These are phyloP conservation scores for Tigriopus japonicus DNA, from an alignment of 1,140 invertebrate genomes.

Conservation along the genomic window DNA sequence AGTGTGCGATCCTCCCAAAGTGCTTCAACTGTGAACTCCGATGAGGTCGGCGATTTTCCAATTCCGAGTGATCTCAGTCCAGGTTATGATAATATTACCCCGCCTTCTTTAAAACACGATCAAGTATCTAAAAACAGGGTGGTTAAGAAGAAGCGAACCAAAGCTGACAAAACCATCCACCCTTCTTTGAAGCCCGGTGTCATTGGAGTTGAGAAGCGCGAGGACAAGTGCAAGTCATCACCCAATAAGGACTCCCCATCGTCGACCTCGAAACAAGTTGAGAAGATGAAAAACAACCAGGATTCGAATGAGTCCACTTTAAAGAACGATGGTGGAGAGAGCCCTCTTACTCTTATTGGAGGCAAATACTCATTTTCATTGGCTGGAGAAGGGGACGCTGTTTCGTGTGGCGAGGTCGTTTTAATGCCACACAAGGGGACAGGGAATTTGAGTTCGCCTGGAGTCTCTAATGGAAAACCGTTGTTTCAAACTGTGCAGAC, in stretches of 20 bases:
- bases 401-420: too few relatives aligned
- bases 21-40: background rate
- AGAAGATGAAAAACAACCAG: background rate
- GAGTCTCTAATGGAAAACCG: background rate
- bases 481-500: background rate
- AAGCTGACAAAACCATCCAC: too few relatives aligned
- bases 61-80: background rate
- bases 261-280: background rate
- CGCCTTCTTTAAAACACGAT: background rate
- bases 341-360: constrained; percentile 3
- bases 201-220: too few relatives aligned
- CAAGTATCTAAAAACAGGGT: background rate
- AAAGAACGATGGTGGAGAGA: background rate
- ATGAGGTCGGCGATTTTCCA: constrained; percentile 4
- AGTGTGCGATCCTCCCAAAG: background rate
- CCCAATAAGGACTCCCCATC: background rate
- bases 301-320: background rate
- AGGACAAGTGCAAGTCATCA: too few relatives aligned
- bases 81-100: background rate
- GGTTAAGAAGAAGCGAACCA: too few relatives aligned
- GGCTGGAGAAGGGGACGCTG: background rate
- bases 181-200: too few relatives aligned
- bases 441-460: background rate
- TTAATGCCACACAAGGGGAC: too few relatives aligned
- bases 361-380: constrained; percentile 12